Conservation (phyloP, 2,888 invertebrate genomes). For the Leucophora obtusa region DNA sequence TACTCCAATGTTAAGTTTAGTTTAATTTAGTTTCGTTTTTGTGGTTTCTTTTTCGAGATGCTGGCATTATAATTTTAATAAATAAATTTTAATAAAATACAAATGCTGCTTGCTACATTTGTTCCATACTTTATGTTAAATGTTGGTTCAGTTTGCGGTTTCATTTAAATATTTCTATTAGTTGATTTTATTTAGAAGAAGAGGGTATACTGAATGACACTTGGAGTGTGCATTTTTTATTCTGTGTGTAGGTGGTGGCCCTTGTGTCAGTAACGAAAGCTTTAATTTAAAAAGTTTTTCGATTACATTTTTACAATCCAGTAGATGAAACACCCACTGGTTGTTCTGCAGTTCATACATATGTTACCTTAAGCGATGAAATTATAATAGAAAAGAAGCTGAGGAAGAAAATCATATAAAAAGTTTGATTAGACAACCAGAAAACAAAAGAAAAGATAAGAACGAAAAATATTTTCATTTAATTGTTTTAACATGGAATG, state of each 20-base stretch:
- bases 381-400: not conserved
- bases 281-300: conserved; percentile 62
- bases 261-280: conserved; percentile 40
- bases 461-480: not conserved
- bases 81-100: conserved; percentile 61
- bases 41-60: conserved; percentile 28
- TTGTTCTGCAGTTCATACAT: conserved; percentile 1
- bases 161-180: conserved; percentile 29
- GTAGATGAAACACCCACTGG: conserved; percentile 1
- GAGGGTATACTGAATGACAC: not conserved
- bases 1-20: conserved; percentile 4
- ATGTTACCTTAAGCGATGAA: conserved; percentile 28
- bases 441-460: not conserved
- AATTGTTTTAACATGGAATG: not conserved
- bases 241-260: not conserved
- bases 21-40: conserved; percentile 25
- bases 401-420: not conserved
- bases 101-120: conserved; percentile 52
- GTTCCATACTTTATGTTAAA: conserved; percentile 17
- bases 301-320: conserved; percentile 50
- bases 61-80: conserved; percentile 51
- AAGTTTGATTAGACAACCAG: not conserved
- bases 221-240: not conserved
- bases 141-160: conserved; percentile 42
- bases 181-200: conserved; percentile 23